Evolutionary conservation across 2,113 vertebrate genomes (phyloP).

Genomic region (Phocoena phocoena): DNA sequence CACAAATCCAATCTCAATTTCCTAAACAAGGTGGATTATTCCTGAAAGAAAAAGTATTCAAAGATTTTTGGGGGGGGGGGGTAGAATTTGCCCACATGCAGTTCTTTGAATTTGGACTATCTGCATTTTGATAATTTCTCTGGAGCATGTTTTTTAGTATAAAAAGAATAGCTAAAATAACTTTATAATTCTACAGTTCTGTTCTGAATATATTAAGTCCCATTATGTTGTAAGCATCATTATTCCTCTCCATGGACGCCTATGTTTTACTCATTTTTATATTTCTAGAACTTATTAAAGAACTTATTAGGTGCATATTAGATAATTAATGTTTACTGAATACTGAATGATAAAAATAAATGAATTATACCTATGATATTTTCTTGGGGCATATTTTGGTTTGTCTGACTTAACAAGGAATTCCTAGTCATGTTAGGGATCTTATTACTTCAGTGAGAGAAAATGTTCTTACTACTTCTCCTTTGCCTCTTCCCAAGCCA

Average conservation of each 20-base stretch:
- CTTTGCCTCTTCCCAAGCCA: not conserved
- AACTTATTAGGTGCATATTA: not conserved
- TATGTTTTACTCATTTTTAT: not conserved
- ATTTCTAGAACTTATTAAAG: not conserved
- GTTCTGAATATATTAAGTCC: not conserved
- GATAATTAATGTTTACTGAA: not conserved
- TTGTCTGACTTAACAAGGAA: constrained; percentile 25
- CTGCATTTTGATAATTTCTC: constrained; percentile 13
- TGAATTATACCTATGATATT: not conserved
- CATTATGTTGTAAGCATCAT: not conserved
- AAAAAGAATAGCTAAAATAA: constrained; percentile 8
- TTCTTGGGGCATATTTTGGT: not conserved
- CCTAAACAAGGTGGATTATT: not conserved
- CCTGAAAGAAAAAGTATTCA: not conserved
- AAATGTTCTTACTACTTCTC: not conserved
- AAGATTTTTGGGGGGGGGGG: not conserved
- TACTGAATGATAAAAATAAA: not conserved
- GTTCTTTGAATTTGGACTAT: not conserved
- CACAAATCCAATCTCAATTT: not conserved
- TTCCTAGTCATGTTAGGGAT: not conserved
- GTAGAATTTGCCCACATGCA: not conserved
- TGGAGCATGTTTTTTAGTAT: constrained; percentile 12
- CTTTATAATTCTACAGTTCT: not conserved
- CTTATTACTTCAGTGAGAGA: not conserved
- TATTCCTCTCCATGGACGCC: not conserved